Evolutionary conservation across 2,797 vertebrate species (phyloP).

Genomic region (Gorsachius magnificus): DNA sequence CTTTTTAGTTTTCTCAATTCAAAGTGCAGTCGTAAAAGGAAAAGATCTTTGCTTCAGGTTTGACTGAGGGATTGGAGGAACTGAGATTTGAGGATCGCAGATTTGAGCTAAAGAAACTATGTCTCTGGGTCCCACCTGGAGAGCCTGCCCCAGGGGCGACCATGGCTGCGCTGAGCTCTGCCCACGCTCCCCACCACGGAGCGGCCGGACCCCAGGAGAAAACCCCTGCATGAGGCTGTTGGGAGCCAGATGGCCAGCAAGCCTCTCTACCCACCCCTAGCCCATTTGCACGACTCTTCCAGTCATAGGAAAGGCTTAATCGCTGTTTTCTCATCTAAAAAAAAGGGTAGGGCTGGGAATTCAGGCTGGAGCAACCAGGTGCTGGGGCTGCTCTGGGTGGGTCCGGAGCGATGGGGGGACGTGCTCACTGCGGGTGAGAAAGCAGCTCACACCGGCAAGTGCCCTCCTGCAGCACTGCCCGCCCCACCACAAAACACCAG

Average conservation of each 20-base stretch:
- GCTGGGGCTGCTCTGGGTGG: background rate
- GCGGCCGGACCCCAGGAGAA: rapidly evolving
- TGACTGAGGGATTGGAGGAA: background rate
- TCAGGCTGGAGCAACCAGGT: background rate
- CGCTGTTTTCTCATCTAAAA: background rate
- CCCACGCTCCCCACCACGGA: background rate
- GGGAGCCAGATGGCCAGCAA: background rate
- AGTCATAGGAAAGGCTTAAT: background rate
- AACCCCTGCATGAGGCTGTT: rapidly evolving
- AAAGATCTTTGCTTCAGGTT: background rate
- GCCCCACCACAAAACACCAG: background rate
- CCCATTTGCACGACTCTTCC: rapidly evolving
- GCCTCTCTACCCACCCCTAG: background rate
- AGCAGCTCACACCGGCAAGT: rapidly evolving
- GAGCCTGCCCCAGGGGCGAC: background rate
- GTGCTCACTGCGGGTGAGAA: rapidly evolving
- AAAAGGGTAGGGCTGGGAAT: background rate
- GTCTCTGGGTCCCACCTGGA: rapidly evolving
- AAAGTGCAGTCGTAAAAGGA: background rate
- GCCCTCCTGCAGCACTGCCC: background rate
- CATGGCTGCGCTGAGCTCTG: background rate
- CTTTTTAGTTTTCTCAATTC: background rate
- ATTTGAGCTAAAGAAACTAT: background rate
- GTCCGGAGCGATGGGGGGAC: rapidly evolving
- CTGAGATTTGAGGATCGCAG: background rate